These are phyloP conservation scores for Cynopterus sphinx DNA, from an alignment of 2,797 vertebrate genomes.

Conservation along the genomic window DNA sequence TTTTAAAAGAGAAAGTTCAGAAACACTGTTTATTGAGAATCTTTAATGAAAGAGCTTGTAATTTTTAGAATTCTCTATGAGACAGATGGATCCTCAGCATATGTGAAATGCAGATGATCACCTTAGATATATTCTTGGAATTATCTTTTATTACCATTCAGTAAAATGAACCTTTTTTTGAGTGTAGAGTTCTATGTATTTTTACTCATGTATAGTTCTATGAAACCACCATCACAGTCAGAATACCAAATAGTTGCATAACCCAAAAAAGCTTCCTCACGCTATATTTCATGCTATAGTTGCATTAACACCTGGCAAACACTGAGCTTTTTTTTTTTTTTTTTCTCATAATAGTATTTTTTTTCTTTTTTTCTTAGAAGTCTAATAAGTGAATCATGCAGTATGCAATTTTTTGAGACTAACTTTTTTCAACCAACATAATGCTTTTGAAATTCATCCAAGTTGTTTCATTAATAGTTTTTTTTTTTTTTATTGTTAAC, in stretches of 20 bases:
- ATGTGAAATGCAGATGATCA: background rate
- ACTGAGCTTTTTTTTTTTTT: background rate
- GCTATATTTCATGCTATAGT: background rate
- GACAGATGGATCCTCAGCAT: background rate
- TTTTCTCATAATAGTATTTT: background rate
- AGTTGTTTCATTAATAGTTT: background rate
- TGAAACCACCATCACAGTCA: background rate
- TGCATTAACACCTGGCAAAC: background rate
- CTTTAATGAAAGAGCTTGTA: background rate
- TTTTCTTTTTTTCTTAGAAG: background rate
- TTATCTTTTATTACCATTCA: background rate
- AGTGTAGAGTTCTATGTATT: background rate
- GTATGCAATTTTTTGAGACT: background rate
- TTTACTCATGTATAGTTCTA: background rate
- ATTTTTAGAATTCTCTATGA: constrained; percentile 24
- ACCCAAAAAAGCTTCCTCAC: background rate
- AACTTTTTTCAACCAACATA: background rate
- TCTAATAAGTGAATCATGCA: background rate
- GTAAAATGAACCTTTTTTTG: background rate
- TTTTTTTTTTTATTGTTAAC: background rate
- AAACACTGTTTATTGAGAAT: background rate
- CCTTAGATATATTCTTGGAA: background rate
- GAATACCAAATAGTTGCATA: background rate
- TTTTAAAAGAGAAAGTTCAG: constrained; percentile 39
- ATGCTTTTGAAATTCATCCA: background rate